Percentiles rank a stretch among this genome's conserved stretches.
These are phyloP conservation scores for Anagrus nilaparvatae DNA, from an alignment of 1,140 invertebrate genomes.

Conservation along the genomic window DNA sequence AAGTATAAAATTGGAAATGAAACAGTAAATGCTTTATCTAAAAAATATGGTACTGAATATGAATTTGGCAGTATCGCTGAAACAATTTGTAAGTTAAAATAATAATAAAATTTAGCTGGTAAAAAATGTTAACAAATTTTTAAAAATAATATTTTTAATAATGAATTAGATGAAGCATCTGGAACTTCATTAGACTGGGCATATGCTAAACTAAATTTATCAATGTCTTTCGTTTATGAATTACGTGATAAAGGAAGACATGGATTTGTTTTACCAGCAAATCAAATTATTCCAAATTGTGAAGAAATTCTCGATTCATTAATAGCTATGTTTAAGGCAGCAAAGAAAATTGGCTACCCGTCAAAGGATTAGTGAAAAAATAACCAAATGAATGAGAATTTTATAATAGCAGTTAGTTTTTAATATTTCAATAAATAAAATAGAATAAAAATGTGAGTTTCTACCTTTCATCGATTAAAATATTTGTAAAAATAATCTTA, in stretches of 20 bases:
- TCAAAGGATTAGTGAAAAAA: neutral
- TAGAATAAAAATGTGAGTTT: too few relatives aligned
- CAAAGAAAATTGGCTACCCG: slow-evolving; percentile 23
- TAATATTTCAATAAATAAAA: too few relatives aligned
- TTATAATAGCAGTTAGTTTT: too few relatives aligned
- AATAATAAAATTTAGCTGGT: neutral
- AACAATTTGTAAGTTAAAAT: slow-evolving; percentile 44
- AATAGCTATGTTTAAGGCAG: slow-evolving; percentile 46
- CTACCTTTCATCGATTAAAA: too few relatives aligned
- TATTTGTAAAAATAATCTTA: too few relatives aligned
- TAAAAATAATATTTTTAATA: slow-evolving; percentile 15
- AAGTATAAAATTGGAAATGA: slow-evolving; percentile 43
- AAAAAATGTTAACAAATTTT: slow-evolving; percentile 4
- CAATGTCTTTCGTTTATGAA: slow-evolving; percentile 58
- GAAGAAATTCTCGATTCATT: slow-evolving; percentile 56
- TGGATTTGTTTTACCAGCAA: slow-evolving; percentile 66
- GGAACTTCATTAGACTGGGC: slow-evolving; percentile 66
- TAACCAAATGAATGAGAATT: too few relatives aligned
- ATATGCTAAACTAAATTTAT: slow-evolving; percentile 48
- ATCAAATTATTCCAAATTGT: slow-evolving; percentile 59
- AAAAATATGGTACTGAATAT: slow-evolving; percentile 55
- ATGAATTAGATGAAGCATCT: slow-evolving; percentile 42
- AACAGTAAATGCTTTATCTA: slow-evolving; percentile 44
- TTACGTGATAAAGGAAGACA: slow-evolving; percentile 58
- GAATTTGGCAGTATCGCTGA: slow-evolving; percentile 47